These are phyloP conservation scores for Apocrypta bakeri DNA, from an alignment of 1,140 invertebrate genomes.

Conservation along the genomic window DNA sequence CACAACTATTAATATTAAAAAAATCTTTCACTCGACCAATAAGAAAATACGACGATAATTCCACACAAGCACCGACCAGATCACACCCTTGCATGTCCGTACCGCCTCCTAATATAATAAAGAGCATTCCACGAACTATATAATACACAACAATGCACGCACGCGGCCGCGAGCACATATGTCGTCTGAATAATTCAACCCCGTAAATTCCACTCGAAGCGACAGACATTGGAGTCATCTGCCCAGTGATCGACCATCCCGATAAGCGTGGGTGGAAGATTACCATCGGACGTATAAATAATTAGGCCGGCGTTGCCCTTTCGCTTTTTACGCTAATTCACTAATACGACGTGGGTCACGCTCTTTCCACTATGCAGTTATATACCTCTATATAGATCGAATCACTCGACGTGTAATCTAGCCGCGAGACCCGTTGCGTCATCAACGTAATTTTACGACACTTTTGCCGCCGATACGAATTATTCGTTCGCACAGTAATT, in stretches of 20 bases:
- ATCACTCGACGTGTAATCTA: neutral
- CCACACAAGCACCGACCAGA: neutral
- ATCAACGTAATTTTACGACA: no score
- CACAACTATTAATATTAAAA: no score
- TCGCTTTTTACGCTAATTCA: constrained; percentile 15
- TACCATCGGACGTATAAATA: constrained; percentile 34
- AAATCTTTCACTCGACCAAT: neutral
- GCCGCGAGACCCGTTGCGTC: no score
- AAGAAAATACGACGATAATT: neutral
- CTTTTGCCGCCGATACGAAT: no score
- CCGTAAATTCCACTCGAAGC: constrained; percentile 15
- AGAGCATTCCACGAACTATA: neutral
- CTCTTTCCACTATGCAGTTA: neutral
- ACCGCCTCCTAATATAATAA: neutral
- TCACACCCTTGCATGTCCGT: neutral
- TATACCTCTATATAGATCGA: neutral
- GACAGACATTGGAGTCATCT: constrained; percentile 11
- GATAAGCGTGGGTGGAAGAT: constrained; percentile 5
- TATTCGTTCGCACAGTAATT: no score
- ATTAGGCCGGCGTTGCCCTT: constrained; percentile 19
- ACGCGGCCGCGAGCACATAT: neutral
- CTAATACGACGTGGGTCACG: constrained; percentile 1
- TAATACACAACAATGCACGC: neutral
- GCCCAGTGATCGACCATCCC: neutral
- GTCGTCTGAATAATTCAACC: constrained; percentile 1